Base-by-base conservation (phyloP, 1,140 invertebrate genomes). In the Fopius arisanus region DNA sequence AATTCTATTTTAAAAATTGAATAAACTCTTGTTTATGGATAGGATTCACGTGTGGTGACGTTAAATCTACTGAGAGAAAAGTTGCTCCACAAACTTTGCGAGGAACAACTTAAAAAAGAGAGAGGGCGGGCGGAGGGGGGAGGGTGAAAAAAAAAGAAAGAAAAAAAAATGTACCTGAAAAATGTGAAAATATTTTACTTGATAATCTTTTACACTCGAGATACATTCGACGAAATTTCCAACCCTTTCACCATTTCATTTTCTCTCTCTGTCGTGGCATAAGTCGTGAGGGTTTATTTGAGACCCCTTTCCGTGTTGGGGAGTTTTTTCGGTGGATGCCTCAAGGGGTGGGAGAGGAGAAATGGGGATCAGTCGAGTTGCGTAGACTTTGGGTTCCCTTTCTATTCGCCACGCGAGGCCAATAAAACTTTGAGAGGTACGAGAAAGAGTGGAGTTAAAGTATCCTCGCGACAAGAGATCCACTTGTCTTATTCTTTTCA, bases 151-250 rank as follows among this genome's bases (percentile, higher is more conserved):
- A 31, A 4, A 40, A 68, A 41, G 9, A 40, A 37, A 26, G 40
- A 31, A 16, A 28, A 48, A 41, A 72, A 48, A 48, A 31, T 62
- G 7, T 37, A 26, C 6, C 12, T 41, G 37, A 21, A 59, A 59
- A 59, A 59, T 59, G 54, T 59, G 43, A 69, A 70, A 70, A 70
- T 33, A 54, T 70, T 70, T 19, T 37, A 70, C 29, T 78, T 79
- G 83, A 85, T 86, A 85, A 85, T 87, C 83, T 83, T 82, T 84
- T 83, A 84, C 81, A 82, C 83, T 85, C 78, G 82, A 83, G 76
- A 79, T 72, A 70, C 67, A 71, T 66, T 65, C 48, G 43, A 23
- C 67, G 23, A 51, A 37, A 43, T 41, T 67, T 29, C 19, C 68
- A 41, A 48, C 41, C 41, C 43, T 81, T 82, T 80, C 82, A 81